Conservation (phyloP, 92 coral and sea anemone species). For the Virgularia gustaviana region DNA sequence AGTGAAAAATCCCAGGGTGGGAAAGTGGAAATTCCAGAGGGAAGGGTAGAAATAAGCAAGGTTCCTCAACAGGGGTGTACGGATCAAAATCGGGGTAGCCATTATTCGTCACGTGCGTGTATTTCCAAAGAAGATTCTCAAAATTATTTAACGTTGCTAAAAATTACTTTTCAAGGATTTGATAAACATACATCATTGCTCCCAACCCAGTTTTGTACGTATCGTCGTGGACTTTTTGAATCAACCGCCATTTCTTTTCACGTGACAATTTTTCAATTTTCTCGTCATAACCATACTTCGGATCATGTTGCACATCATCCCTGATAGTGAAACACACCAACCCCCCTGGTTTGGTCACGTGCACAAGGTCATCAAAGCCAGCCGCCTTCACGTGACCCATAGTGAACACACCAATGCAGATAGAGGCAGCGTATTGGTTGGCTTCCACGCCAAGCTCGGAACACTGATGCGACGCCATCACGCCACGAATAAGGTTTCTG, state of each 20-base stretch:
- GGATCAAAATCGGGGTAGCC: no score
- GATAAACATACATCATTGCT: no score
- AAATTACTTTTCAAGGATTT: no score
- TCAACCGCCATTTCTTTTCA: conserved; percentile 63
- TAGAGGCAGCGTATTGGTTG: conserved; percentile 66
- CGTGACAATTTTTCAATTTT: conserved; percentile 67
- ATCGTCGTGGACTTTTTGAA: conserved; percentile 54
- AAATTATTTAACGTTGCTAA: no score
- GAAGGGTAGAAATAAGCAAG: no score
- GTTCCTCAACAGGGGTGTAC: no score
- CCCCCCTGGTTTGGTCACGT: conserved; percentile 78
- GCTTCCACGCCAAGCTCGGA: conserved; percentile 31
- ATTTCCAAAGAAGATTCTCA: no score
- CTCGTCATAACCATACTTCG: conserved; percentile 62
- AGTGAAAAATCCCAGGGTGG: no score
- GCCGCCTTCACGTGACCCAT: conserved; percentile 72
- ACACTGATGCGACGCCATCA: conserved; percentile 1
- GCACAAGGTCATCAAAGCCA: conserved; percentile 82
- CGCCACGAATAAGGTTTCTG: conserved; percentile 6
- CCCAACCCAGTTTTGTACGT: no score
- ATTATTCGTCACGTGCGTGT: no score
- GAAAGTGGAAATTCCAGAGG: no score
- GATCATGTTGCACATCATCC: conserved; percentile 62
- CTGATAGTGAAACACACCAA: conserved; percentile 78
- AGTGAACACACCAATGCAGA: conserved; percentile 75